These are phyloP conservation scores for Drosophila maculinotata DNA, from an alignment of 2,888 invertebrate species.

Conservation along the genomic window DNA sequence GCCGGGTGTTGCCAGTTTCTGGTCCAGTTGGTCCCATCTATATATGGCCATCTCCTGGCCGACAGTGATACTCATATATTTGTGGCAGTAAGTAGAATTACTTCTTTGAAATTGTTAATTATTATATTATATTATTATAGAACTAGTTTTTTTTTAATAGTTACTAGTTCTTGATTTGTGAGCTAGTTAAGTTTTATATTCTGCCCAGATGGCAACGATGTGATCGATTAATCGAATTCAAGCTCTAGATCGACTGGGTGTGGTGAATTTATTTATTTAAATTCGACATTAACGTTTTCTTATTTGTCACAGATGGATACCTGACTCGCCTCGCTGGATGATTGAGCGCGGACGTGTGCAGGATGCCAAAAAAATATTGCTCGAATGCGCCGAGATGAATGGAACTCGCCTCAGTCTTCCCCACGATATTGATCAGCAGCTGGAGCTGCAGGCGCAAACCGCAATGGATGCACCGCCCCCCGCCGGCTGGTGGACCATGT, in stretches of 20 bases:
- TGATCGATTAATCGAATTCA: no score
- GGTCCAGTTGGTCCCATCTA: constrained; percentile 85
- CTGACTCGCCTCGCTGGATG: constrained; percentile 86
- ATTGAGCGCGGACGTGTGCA: constrained; percentile 84
- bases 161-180: no score
- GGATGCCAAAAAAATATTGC: constrained; percentile 84
- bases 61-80: constrained; percentile 84
- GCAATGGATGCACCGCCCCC: constrained; percentile 84
- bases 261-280: no score
- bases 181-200: no score
- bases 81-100: constrained; percentile 83
- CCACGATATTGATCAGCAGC: constrained; percentile 84
- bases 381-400: constrained; percentile 84
- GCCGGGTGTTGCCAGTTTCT: constrained; percentile 85
- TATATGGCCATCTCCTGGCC: constrained; percentile 86
- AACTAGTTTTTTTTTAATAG: no score
- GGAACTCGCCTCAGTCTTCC: constrained; percentile 84
- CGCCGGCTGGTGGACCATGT: constrained; percentile 84
- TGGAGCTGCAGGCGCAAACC: constrained; percentile 84
- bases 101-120: no score
- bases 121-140: no score
- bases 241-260: no score
- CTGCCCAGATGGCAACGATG: no score
- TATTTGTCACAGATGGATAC: constrained; percentile 83
- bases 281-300: neutral